Base-by-base conservation (phyloP, 2,797 vertebrate species). In the Syndactyla subalaris region DNA sequence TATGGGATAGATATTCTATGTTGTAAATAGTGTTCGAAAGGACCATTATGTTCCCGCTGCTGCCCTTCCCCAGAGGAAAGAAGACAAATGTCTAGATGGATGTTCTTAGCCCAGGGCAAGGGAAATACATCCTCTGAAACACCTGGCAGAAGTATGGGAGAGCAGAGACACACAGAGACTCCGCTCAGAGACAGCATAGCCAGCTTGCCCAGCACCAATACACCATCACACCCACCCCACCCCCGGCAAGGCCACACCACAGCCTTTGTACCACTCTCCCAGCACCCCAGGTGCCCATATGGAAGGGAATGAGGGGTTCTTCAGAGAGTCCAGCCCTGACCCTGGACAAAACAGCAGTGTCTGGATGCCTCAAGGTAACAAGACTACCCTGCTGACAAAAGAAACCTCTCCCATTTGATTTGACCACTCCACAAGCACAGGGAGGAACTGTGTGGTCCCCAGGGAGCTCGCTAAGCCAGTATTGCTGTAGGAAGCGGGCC, bases 141-240 rank as follows among this genome's bases (percentile, higher is more conserved):
- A 89, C 65, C 1, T 5, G 76, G 41, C 18, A 76, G 29, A 32
- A 59, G 45, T 16, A 43, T 18, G 0, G 0, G 39, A 34, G 51
- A 73, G 48, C 29, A 16, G 45, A 70, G 62, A 52, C 27, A 43
- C 0, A 0, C 49, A 22, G 27, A 22, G 24, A 36, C n/a, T 48
- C 45, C 0, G 0, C 72, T 55, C 2, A 0, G 43, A 79, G n/a
- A 59, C 41, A 43, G 80, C 4, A 0, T 0, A 0, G 23, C 20
- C 3, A 0, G 16, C 52, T 73, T 20, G 7, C 61, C 70, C 70
- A 78, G 68, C 4, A 0, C 18, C 59, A 76, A 0, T 0, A 1
- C 6, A 12, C 61, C n/a, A 22, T 7, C 45, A 57, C 54, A 62
- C 23, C 24, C 72, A 66, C 80, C 59, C 6, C 49, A 77, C 13